Base-by-base conservation (phyloP, 2,113 vertebrate genomes). In the Neogobius melanostomus region DNA sequence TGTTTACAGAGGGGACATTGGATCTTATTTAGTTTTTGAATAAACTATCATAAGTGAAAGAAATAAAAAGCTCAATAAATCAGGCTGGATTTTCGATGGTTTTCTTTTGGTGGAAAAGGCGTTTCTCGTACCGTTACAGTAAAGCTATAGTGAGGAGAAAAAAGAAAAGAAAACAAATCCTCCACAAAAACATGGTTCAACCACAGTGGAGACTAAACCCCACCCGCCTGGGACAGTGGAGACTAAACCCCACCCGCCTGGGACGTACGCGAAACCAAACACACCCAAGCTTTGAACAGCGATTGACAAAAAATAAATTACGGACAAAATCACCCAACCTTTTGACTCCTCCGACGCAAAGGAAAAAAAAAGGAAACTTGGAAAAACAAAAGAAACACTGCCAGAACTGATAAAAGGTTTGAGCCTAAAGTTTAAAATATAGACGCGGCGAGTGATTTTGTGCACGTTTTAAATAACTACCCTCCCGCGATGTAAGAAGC, bases 141-240 rank as follows among this genome's bases (percentile, higher is more conserved):
- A 15, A 48, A 36, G 46, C 28, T 6, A n/a, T 53, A 53, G 17
- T 7, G 16, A 16, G 8, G 21, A 17, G 21, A 3, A 10, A 54
- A 21, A 72, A n/a, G 52, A n/a, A 53, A 51, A 17, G 6, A 64
- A n/a, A 60, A 14, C 8, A n/a, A 36, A 57, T 28, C 44, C n/a
- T 62, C 59, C 57, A 66, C 61, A 45, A 46, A 15, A 54, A 15
- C 10, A 28, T 56, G 77, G 76, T 47, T 84, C 75, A 81, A 81
- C 80, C 75, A 9, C 16, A 17, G 54, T 14, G 59, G 65, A 77
- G 67, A 1, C 7, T 64, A 68, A 72, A 44, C 46, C 56, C 79
- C 21, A 0, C 15, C 64, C 44, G 2, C 6, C 69, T 54, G 70
- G 72, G 72, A 72, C 16, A 17, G 54, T 14, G 59, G 65, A 77